A percentile compares a stretch with the other conserved stretches of the same genome.
Evolutionary conservation across 2,113 vertebrate genomes (phyloP).

Genomic region (Sardina pilchardus): DNA sequence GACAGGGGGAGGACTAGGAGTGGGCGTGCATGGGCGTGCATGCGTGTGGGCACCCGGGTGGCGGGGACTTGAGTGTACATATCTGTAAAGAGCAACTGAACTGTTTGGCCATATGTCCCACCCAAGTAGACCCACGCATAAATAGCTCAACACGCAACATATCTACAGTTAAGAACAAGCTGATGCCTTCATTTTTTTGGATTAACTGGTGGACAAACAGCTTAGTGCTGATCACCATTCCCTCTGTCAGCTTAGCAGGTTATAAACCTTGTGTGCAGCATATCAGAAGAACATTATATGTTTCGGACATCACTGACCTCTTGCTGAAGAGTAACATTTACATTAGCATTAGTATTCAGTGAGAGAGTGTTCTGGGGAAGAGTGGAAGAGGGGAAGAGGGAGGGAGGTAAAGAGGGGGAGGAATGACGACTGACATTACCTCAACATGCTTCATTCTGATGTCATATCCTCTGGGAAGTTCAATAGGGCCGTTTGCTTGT

Average conservation of each 20-base stretch:
- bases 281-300: background rate
- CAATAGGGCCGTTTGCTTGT: background rate
- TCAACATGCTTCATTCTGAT: background rate
- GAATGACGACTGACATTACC: background rate
- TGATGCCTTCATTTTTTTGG: background rate
- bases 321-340: background rate
- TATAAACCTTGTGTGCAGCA: background rate
- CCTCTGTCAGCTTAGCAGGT: background rate
- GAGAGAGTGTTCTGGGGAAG: background rate
- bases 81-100: too few relatives aligned
- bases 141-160: background rate
- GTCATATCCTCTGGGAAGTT: conserved; percentile 6
- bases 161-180: background rate
- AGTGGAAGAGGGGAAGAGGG: background rate
- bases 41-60: background rate
- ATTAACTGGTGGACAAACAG: background rate
- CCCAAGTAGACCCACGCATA: background rate
- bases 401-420: background rate
- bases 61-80: background rate
- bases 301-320: background rate
- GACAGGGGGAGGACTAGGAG: too few relatives aligned
- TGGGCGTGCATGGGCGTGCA: too few relatives aligned
- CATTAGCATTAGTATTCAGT: too few relatives aligned
- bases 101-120: background rate
- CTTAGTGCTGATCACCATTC: background rate